Conservation (phyloP, 2,888 invertebrate species). For the Periphyllus acericola region DNA sequence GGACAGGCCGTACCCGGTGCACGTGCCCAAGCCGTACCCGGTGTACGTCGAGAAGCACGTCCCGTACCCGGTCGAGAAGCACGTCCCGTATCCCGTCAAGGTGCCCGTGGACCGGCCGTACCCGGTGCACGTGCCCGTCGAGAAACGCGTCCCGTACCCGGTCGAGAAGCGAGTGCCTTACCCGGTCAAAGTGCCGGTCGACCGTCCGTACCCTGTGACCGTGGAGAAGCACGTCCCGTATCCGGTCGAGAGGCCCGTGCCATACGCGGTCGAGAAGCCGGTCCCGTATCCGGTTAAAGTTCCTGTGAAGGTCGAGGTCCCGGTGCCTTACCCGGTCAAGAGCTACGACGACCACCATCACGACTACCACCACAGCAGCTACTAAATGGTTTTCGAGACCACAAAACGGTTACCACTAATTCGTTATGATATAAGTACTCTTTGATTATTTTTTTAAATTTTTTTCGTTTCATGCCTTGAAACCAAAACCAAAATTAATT, state of each 20-base stretch:
- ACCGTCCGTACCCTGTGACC: conserved; percentile 70
- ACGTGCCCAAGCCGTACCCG: conserved; percentile 80
- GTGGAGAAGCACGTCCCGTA: conserved; percentile 83
- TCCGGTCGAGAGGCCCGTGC: conserved; percentile 71
- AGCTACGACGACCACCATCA: conserved; percentile 53
- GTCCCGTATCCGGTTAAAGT: conserved; percentile 77
- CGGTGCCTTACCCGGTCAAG: conserved; percentile 64
- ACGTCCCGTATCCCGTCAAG: conserved; percentile 69
- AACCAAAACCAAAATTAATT: conserved; percentile 44
- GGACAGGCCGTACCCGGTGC: conserved; percentile 64
- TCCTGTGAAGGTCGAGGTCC: conserved; percentile 67
- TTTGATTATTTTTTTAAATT: conserved; percentile 10
- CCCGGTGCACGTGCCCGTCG: conserved; percentile 71
- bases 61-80: conserved; percentile 69
- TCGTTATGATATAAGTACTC: conserved; percentile 9
- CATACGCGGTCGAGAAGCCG: conserved; percentile 79
- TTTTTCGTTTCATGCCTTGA: conserved; percentile 9
- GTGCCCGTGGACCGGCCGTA: conserved; percentile 67
- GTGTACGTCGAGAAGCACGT: conserved; percentile 81
- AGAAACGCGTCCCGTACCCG: conserved; percentile 67
- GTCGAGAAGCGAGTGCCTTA: conserved; percentile 65
- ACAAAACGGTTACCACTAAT: conserved; percentile 20
- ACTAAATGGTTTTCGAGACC: background rate
- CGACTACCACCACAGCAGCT: conserved; percentile 52
- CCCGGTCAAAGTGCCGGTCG: conserved; percentile 76